Evolutionary conservation across 2,797 vertebrate genomes (phyloP).

Genomic region (Characodon lateralis): DNA sequence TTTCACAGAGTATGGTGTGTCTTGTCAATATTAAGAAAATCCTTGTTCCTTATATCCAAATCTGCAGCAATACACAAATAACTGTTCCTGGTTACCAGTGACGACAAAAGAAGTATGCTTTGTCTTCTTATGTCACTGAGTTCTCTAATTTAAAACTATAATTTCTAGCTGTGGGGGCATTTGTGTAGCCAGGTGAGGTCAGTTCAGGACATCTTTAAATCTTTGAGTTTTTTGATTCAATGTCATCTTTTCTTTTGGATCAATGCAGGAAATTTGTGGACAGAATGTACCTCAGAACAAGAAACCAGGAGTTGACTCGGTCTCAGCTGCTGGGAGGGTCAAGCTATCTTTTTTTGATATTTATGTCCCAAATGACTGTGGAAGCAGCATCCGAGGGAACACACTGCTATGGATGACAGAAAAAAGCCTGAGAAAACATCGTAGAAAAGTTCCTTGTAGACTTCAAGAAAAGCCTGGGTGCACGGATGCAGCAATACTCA

Average conservation of each 20-base stretch:
- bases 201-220: slow-evolving; percentile 32
- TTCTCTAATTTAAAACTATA: slow-evolving; percentile 28
- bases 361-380: slow-evolving; percentile 37
- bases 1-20: slow-evolving; percentile 8
- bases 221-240: slow-evolving; percentile 61
- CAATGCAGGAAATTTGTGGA: slow-evolving; percentile 55
- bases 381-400: slow-evolving; percentile 34
- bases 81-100: not conserved
- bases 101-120: slow-evolving; percentile 9
- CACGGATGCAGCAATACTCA: slow-evolving; percentile 8
- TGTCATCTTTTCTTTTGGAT: slow-evolving; percentile 58
- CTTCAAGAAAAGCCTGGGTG: slow-evolving; percentile 7
- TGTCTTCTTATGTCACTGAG: slow-evolving; percentile 21
- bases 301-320: slow-evolving; percentile 44
- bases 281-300: slow-evolving; percentile 23
- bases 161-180: slow-evolving; percentile 30
- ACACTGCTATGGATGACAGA: slow-evolving; percentile 33
- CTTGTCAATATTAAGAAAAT: slow-evolving; percentile 1
- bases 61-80: not conserved
- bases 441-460: slow-evolving; percentile 24
- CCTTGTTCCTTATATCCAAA: not conserved
- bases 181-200: slow-evolving; percentile 24
- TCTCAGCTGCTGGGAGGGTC: slow-evolving; percentile 23
- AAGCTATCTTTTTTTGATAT: slow-evolving; percentile 52
- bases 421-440: slow-evolving; percentile 28